Evolutionary conservation across 1,140 invertebrate species (phyloP).

Genomic region (Lepidurus packardi): DNA sequence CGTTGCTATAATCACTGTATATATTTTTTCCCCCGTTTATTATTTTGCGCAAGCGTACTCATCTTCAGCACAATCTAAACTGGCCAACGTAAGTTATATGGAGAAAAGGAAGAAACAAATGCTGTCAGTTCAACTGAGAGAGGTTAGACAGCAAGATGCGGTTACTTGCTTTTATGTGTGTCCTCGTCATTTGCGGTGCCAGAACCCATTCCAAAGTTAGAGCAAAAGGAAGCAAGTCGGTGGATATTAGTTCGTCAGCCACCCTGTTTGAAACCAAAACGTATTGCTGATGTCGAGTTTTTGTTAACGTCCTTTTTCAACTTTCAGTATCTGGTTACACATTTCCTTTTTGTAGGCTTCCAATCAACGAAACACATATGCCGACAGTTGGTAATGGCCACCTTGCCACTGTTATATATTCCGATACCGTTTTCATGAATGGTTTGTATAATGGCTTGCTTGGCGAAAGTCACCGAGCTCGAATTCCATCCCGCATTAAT

Average conservation of each 20-base stretch:
- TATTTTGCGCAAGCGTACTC: neutral
- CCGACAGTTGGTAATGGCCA: slow-evolving; percentile 48
- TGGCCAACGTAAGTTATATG: neutral
- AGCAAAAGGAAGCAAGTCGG: neutral
- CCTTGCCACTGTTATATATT: slow-evolving; percentile 45
- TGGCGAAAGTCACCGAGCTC: slow-evolving; percentile 40
- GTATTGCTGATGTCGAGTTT: neutral
- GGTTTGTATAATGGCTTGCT: slow-evolving; percentile 48
- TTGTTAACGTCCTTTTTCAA: neutral
- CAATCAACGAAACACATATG: slow-evolving; percentile 35
- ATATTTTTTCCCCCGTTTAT: neutral
- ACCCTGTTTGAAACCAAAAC: neutral
- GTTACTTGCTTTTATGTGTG: neutral
- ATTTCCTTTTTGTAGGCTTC: slow-evolving; percentile 20
- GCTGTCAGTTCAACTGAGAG: neutral
- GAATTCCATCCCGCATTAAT: slow-evolving; percentile 41
- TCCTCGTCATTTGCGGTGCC: neutral
- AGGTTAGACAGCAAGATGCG: neutral
- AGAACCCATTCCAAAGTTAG: neutral
- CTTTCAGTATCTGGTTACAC: neutral
- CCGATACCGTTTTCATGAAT: slow-evolving; percentile 47
- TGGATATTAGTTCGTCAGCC: neutral
- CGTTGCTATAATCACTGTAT: too few relatives aligned
- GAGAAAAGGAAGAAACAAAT: neutral
- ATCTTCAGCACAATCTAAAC: neutral